phyloP scores from a whole-genome alignment of 2,113 vertebrate genomes.

The Proteles cristata region DNA sequence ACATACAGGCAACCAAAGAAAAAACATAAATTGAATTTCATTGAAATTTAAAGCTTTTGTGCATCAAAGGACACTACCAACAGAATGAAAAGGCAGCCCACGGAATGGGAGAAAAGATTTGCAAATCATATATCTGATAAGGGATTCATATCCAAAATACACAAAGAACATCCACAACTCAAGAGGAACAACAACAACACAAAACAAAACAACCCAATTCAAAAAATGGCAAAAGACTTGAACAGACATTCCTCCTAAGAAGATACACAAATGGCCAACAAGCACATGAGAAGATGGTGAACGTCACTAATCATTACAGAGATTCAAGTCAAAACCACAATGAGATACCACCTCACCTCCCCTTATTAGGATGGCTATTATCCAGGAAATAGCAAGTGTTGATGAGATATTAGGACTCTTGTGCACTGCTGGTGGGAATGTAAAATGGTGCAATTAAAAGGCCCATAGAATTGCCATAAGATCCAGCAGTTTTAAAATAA shows the following conservation, averaged over 20 bases:
- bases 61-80: background rate
- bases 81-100: too few species aligned
- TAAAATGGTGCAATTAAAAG: background rate
- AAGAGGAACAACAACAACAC: background rate
- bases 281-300: background rate
- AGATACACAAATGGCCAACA: background rate
- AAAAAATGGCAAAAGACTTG: background rate
- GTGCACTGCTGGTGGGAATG: background rate
- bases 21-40: background rate
- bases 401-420: background rate
- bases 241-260: constrained; percentile 23
- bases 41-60: constrained; percentile 33
- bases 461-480: background rate
- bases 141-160: background rate
- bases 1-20: background rate
- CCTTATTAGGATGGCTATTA: background rate
- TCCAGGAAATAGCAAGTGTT: background rate
- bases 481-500: background rate
- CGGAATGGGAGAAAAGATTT: background rate
- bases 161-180: background rate
- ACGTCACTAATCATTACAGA: background rate
- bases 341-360: background rate
- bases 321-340: background rate
- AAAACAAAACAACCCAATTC: background rate
- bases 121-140: background rate